phyloP scores from a whole-genome alignment of 2,113 vertebrate genomes.

The Eidolon helvum region DNA sequence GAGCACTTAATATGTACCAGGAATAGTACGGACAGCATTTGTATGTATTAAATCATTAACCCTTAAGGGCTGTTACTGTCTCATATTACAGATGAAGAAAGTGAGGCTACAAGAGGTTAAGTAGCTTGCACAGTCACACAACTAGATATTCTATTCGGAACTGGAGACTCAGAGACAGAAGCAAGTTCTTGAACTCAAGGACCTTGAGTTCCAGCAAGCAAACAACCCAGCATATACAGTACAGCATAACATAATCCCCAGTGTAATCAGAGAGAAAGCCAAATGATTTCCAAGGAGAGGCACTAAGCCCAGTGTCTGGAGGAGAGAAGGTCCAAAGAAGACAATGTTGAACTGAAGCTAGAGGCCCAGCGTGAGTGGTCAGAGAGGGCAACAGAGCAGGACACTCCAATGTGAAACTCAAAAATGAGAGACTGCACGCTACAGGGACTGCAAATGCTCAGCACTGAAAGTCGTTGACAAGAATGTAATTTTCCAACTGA shows the following conservation, averaged over 20 bases:
- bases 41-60: not conserved
- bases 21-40: not conserved
- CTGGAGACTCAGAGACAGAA: not conserved
- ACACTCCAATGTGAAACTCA: fast-evolving
- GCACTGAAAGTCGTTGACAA: not conserved
- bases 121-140: not conserved
- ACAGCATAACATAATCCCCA: too few species aligned
- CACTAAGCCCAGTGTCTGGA: not conserved
- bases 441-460: not conserved
- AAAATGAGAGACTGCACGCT: fast-evolving
- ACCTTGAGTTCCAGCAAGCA: not conserved
- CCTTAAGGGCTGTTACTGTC: not conserved
- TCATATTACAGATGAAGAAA: not conserved
- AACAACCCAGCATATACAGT: not conserved
- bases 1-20: not conserved
- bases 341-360: not conserved
- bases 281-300: not conserved
- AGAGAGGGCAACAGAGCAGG: not conserved
- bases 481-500: not conserved
- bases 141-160: not conserved
- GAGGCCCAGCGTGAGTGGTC: not conserved
- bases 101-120: not conserved
- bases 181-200: not conserved
- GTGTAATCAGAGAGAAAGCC: not conserved
- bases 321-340: not conserved